Evolutionary conservation across 2,888 invertebrate species (phyloP).

Genomic region (Xanthia icteritia): DNA sequence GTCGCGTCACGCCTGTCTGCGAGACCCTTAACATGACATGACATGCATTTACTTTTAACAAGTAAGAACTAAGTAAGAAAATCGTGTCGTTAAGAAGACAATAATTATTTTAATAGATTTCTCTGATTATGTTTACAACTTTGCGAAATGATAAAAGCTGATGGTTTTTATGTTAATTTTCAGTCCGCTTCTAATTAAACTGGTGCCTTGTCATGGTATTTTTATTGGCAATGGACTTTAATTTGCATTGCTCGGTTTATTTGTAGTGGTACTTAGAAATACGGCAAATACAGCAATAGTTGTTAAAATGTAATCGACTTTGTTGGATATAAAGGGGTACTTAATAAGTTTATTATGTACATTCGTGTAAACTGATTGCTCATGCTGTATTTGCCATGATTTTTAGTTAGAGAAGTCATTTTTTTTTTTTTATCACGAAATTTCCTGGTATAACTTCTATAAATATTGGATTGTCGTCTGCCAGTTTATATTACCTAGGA

Average conservation of each 20-base stretch:
- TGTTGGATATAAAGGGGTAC: neutral
- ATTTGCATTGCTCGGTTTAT: slow-evolving; percentile 4
- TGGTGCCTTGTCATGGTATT: slow-evolving; percentile 14
- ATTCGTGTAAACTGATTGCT: neutral
- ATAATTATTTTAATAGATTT: neutral
- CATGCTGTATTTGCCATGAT: neutral
- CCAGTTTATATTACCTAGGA: neutral
- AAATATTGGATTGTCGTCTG: neutral
- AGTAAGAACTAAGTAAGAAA: slow-evolving; percentile 1
- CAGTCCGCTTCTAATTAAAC: slow-evolving; percentile 30
- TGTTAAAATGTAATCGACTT: neutral
- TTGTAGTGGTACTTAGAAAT: neutral
- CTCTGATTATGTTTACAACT: slow-evolving; percentile 29
- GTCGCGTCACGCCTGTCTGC: too few species aligned
- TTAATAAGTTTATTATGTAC: too few species aligned
- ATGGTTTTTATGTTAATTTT: slow-evolving; percentile 21
- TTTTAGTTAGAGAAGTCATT: neutral
- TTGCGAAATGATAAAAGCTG: neutral
- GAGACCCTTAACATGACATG: too few species aligned
- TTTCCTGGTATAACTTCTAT: too few species aligned
- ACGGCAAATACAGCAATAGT: neutral
- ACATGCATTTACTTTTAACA: neutral
- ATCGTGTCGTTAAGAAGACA: neutral
- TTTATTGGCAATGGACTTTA: neutral
- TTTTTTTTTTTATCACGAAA: too few species aligned